Conservation (phyloP, 2,888 invertebrate species). For the Agrotis ipsilon region DNA sequence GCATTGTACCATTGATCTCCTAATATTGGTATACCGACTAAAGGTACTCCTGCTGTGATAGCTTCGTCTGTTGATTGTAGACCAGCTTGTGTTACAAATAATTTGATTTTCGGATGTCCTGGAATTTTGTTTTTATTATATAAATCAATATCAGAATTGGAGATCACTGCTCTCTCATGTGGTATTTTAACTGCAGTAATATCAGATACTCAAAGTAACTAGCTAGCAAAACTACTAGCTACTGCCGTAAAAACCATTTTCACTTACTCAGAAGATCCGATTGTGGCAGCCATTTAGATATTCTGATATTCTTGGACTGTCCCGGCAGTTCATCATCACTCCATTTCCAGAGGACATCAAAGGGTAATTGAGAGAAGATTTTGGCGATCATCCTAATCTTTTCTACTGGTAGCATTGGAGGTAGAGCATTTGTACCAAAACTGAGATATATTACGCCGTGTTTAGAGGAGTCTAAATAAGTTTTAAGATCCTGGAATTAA, state of each 20-base stretch:
- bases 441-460: constrained; percentile 86
- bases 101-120: constrained; percentile 77
- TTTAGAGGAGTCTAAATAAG: constrained; percentile 77
- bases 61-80: constrained; percentile 76
- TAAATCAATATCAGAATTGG: neutral
- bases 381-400: constrained; percentile 72
- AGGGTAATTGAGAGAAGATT: constrained; percentile 81
- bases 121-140: neutral
- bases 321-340: constrained; percentile 76
- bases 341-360: constrained; percentile 86
- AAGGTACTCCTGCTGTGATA: constrained; percentile 80
- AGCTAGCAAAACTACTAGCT: neutral
- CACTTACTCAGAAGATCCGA: constrained; percentile 59
- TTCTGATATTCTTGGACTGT: constrained; percentile 78
- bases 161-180: too few relatives aligned
- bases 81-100: constrained; percentile 87
- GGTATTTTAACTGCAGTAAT: neutral
- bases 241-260: neutral
- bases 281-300: constrained; percentile 86
- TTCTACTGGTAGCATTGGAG: constrained; percentile 73
- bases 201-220: neutral
- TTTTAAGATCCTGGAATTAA: constrained; percentile 73
- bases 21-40: constrained; percentile 82
- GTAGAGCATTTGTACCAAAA: constrained; percentile 81
- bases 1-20: constrained; percentile 84